phyloP scores from a whole-genome alignment of 2,888 invertebrate species.

The Siphlonurus alternatus region DNA sequence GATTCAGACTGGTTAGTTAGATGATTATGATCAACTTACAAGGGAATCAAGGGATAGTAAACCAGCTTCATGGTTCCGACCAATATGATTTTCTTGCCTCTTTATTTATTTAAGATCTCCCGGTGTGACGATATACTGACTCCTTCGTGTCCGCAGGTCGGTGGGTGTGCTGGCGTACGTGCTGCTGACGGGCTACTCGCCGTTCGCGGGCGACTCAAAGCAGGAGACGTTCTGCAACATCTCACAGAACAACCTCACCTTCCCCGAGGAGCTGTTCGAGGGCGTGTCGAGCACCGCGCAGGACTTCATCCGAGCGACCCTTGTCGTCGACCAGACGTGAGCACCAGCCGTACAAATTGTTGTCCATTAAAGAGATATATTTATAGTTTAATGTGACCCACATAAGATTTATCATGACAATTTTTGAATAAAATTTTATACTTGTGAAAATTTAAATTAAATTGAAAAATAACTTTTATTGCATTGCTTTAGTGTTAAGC shows the following conservation, averaged over 20 bases:
- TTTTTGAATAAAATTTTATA: too few relatives aligned
- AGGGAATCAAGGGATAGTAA: too few relatives aligned
- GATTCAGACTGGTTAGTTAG: too few relatives aligned
- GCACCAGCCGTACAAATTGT: constrained; percentile 18
- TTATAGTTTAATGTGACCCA: background rate
- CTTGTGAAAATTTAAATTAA: too few relatives aligned
- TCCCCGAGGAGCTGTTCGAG: constrained; percentile 81
- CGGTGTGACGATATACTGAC: too few relatives aligned
- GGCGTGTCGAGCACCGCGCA: constrained; percentile 73
- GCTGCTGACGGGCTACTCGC: constrained; percentile 83
- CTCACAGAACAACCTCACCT: constrained; percentile 81
- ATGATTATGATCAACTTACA: too few relatives aligned
- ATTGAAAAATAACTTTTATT: too few relatives aligned
- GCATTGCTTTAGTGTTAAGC: too few relatives aligned
- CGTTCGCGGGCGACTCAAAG: constrained; percentile 89
- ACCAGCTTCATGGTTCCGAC: too few relatives aligned
- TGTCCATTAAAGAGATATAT: background rate
- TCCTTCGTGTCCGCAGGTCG: constrained; percentile 36
- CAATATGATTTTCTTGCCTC: too few relatives aligned
- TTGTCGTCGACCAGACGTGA: constrained; percentile 86
- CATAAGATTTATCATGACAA: background rate
- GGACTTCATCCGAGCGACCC: constrained; percentile 78
- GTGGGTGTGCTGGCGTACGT: constrained; percentile 91
- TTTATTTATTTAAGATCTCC: too few relatives aligned
- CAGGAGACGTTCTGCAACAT: constrained; percentile 97